Percentiles rank a stretch among this genome's conserved stretches.
These are phyloP conservation scores for Halisarca cf. caerulea DNA, from an alignment of 37 sponge, comb jelly and placozoan genomes.

Conservation along the genomic window DNA sequence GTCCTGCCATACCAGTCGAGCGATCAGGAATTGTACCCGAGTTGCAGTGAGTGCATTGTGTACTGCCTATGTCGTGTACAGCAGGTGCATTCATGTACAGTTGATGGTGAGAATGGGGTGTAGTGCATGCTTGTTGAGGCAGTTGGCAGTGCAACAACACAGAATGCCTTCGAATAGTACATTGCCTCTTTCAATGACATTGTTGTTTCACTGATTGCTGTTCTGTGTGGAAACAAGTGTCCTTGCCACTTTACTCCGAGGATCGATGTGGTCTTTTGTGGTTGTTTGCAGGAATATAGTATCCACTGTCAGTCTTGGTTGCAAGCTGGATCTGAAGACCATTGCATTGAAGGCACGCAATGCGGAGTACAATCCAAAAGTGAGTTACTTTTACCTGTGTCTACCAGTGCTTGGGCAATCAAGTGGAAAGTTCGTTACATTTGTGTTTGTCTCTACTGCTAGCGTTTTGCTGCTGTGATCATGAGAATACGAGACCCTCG, in stretches of 20 bases:
- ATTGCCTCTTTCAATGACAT: too few species aligned
- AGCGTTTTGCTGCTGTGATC: constrained; percentile 99
- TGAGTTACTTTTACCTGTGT: not conserved
- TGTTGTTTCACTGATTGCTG: too few species aligned
- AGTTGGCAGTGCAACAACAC: too few species aligned
- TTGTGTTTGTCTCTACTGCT: not conserved
- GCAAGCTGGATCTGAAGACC: constrained; percentile 92
- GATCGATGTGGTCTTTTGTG: not conserved
- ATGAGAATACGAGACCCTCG: constrained; percentile 98
- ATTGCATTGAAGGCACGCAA: constrained; percentile 98
- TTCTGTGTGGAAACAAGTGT: too few species aligned
- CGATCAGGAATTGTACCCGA: constrained; percentile 75
- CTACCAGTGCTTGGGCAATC: not conserved
- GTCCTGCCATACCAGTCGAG: constrained; percentile 43
- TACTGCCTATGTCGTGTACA: too few species aligned
- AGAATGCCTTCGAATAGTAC: too few species aligned
- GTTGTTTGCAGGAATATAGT: constrained; percentile 86
- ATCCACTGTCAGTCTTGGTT: constrained; percentile 95
- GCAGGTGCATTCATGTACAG: too few species aligned
- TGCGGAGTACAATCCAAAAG: constrained; percentile 99
- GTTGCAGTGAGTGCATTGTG: constrained; percentile 57
- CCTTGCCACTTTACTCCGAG: too few species aligned
- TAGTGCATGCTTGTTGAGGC: too few species aligned
- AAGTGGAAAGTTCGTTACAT: not conserved
- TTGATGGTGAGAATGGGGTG: too few species aligned